Evolutionary conservation across 2,888 invertebrate genomes (phyloP).

Genomic region (Drosophila rellima): DNA sequence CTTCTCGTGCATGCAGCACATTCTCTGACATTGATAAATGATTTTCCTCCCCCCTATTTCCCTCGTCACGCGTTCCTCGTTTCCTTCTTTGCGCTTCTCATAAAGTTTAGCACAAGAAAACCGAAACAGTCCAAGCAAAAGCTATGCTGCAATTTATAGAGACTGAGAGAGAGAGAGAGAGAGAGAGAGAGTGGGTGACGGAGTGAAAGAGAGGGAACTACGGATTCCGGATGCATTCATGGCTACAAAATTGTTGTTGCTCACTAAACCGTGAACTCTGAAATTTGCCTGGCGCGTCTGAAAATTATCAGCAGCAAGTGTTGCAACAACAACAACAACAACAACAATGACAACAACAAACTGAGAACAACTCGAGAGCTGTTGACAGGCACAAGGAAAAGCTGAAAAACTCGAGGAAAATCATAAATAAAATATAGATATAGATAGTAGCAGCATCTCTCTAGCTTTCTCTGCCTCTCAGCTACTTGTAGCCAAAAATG

Average conservation of each 20-base stretch:
- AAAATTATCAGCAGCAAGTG: slow-evolving; percentile 64
- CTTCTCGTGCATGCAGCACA: slow-evolving; percentile 77
- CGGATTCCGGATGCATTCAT: slow-evolving; percentile 72
- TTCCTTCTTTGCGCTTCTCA: slow-evolving; percentile 16
- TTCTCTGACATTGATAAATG: slow-evolving; percentile 81
- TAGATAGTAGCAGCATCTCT: slow-evolving; percentile 14
- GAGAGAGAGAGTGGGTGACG: background rate
- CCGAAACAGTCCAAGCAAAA: slow-evolving; percentile 46
- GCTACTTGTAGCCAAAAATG: slow-evolving; percentile 47
- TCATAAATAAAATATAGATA: slow-evolving; percentile 76
- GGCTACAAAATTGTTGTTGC: slow-evolving; percentile 75
- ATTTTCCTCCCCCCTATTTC: slow-evolving; percentile 52
- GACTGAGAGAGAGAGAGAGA: background rate
- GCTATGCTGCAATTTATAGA: slow-evolving; percentile 30
- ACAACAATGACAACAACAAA: too few species aligned
- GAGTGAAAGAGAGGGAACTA: background rate
- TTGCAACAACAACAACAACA: slow-evolving; percentile 7
- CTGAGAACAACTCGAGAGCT: slow-evolving; percentile 21
- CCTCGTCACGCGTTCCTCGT: background rate
- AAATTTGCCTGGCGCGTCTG: slow-evolving; percentile 54
- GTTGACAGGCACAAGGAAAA: slow-evolving; percentile 42
- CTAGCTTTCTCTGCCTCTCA: background rate
- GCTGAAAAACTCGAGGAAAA: slow-evolving; percentile 34
- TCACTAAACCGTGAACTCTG: slow-evolving; percentile 77
- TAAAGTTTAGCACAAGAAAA: slow-evolving; percentile 73